Conservation (phyloP, 2,797 vertebrate genomes). For the Lophius americanus region DNA sequence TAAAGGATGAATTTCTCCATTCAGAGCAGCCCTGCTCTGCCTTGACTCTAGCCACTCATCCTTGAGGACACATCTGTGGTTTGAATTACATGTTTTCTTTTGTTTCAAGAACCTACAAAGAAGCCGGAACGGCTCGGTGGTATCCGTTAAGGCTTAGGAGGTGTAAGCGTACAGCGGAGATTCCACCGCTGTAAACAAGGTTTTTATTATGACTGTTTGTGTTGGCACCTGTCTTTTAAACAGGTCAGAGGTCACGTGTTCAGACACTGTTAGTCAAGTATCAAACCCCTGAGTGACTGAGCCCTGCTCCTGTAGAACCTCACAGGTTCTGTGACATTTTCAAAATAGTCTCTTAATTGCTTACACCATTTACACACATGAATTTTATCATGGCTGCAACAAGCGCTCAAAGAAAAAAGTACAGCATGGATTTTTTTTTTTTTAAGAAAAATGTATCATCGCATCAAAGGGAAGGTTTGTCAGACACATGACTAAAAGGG, state of each 20-base stretch:
- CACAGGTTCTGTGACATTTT: conserved; percentile 51
- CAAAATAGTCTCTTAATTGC: conserved; percentile 23
- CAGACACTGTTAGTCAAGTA: conserved; percentile 59
- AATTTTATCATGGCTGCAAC: conserved; percentile 42
- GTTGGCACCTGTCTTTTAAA: conserved; percentile 55
- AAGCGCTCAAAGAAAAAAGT: conserved; percentile 58
- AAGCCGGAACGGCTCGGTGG: conserved; percentile 39
- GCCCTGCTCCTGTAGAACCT: conserved; percentile 49
- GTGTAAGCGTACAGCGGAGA: conserved; percentile 34
- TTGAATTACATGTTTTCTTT: conserved; percentile 53
- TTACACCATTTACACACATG: conserved; percentile 43
- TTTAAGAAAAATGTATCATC: conserved; percentile 34
- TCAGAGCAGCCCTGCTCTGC: conserved; percentile 63
- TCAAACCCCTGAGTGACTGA: conserved; percentile 54
- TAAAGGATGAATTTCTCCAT: conserved; percentile 43
- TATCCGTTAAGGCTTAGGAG: conserved; percentile 35
- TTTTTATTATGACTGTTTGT: conserved; percentile 61
- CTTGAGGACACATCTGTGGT: conserved; percentile 66
- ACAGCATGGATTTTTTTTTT: conserved; percentile 50
- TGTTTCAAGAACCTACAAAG: conserved; percentile 56
- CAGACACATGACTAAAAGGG: conserved; percentile 61
- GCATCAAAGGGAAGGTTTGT: conserved; percentile 67
- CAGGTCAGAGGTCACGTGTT: conserved; percentile 54
- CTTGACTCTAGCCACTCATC: conserved; percentile 76
- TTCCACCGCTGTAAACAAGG: conserved; percentile 59